Percentiles rank a stretch among this genome's conserved stretches.
phyloP scores from a whole-genome alignment of 2,113 vertebrate species.

The Lonchura striata region DNA sequence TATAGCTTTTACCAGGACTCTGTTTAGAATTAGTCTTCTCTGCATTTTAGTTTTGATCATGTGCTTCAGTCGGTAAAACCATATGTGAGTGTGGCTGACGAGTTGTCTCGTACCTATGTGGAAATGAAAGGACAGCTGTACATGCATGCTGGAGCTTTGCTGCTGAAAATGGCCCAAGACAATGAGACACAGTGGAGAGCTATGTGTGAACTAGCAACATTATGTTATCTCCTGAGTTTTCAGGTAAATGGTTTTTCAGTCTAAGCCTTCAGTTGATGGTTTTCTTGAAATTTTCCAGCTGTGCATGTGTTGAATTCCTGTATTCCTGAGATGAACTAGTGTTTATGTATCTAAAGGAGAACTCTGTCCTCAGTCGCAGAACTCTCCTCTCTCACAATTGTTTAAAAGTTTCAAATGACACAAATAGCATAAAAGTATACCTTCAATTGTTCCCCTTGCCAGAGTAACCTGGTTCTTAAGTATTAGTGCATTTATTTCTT shows the following conservation, averaged over 20 bases:
- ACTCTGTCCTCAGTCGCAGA: background rate
- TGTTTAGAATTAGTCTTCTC: background rate
- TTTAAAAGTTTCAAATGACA: background rate
- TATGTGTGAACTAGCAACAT: slow-evolving; percentile 80
- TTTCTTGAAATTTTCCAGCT: background rate
- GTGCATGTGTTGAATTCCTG: background rate
- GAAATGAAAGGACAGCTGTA: slow-evolving; percentile 94
- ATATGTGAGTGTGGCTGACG: slow-evolving; percentile 73
- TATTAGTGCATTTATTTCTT: background rate
- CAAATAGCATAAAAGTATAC: background rate
- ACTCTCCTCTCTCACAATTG: background rate
- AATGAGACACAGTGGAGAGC: slow-evolving; percentile 84
- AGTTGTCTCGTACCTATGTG: slow-evolving; percentile 80
- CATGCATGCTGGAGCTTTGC: slow-evolving; percentile 85
- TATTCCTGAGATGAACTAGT: background rate
- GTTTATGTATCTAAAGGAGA: background rate
- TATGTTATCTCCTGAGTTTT: slow-evolving; percentile 91
- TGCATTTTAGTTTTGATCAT: slow-evolving; percentile 84
- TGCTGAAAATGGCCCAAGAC: slow-evolving; percentile 89
- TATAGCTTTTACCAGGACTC: background rate
- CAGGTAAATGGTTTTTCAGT: slow-evolving; percentile 77
- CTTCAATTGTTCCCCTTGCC: background rate
- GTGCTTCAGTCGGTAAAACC: slow-evolving; percentile 82
- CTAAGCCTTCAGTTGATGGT: background rate
- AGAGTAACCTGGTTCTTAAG: background rate